Evolutionary conservation across 2,888 invertebrate genomes (phyloP).

Genomic region (Platynereis dumerilii): DNA sequence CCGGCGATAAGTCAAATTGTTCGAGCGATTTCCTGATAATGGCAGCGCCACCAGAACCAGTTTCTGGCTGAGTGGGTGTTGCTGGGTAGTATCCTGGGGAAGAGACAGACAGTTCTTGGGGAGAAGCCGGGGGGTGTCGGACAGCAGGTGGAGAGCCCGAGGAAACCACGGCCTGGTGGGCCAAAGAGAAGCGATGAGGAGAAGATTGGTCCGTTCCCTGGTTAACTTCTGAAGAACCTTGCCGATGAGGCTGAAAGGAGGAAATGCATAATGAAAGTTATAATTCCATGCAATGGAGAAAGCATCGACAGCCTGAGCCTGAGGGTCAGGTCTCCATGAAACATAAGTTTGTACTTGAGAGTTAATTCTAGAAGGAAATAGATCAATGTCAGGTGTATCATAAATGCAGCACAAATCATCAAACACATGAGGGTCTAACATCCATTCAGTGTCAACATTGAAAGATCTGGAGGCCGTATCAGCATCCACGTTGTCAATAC

Average conservation of each 20-base stretch:
- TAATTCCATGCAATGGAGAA: conserved; percentile 30
- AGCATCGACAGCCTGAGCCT: conserved; percentile 32
- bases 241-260: conserved; percentile 34
- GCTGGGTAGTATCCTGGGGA: too few species aligned
- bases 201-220: too few species aligned
- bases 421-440: background rate
- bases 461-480: conserved; percentile 11
- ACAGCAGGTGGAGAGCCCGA: too few species aligned
- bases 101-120: too few species aligned
- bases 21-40: too few species aligned
- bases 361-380: conserved; percentile 36
- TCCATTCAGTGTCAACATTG: conserved; percentile 20
- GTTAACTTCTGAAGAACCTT: conserved; percentile 30
- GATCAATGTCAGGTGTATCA: conserved; percentile 22
- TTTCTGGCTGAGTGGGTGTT: too few species aligned
- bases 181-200: too few species aligned
- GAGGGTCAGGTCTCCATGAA: conserved; percentile 35
- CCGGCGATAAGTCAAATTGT: too few species aligned
- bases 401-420: background rate
- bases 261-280: conserved; percentile 30
- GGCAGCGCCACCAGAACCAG: too few species aligned
- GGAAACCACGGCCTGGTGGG: too few species aligned
- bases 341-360: conserved; percentile 26
- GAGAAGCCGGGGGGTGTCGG: too few species aligned
- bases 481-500: conserved; percentile 10